Base-by-base conservation (phyloP, 2,797 vertebrate genomes). In the Pygocentrus nattereri region DNA sequence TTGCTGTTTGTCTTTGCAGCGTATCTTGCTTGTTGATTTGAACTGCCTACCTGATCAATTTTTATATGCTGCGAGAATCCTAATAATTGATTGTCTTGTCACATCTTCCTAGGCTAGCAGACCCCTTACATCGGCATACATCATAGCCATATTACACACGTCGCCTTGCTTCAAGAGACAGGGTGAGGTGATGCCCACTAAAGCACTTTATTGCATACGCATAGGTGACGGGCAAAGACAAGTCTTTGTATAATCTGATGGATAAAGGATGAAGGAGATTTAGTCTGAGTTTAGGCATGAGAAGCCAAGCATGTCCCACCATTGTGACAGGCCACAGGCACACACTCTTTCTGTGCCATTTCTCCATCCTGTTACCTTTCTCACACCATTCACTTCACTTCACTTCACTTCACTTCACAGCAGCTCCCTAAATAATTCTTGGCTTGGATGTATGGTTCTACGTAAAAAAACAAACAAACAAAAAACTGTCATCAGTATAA, bases 161-260 rank as follows among this genome's bases (percentile, higher is more conserved):
- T 58, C 56, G 19, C 50, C 47, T 65, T 67, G 59, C 80, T 78
- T 73, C 64, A 84, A 81, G 71, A 72, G 47, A 70, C 44, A 59
- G 56, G 70, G 49, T 74, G 47, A 83, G 70, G 71, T 58, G 59
- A 69, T 71, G 68, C 76, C 68, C 69, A 73, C 59, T 31, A 61
- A 76, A 54, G 77, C 87, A 86, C 77, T 85, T 88, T 84, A 91
- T 93, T 91, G 89, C 85, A 89, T 92, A 92, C 92, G 88, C 91
- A 85, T 56, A 75, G 75, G 80, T 87, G 84, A 88, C 83, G 84
- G 88, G 86, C 84, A 82, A 77, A 84, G 82, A 85, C 82, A 85
- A 88, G 85, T 87, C 82, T n/a, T 84, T 87, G 80, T 85, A 85
- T 86, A 88, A 91, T 85, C 76, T 87, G 84, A 88, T 84, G 78